phyloP scores from a whole-genome alignment of 2,113 vertebrate species.

The Carlito syrichta region DNA sequence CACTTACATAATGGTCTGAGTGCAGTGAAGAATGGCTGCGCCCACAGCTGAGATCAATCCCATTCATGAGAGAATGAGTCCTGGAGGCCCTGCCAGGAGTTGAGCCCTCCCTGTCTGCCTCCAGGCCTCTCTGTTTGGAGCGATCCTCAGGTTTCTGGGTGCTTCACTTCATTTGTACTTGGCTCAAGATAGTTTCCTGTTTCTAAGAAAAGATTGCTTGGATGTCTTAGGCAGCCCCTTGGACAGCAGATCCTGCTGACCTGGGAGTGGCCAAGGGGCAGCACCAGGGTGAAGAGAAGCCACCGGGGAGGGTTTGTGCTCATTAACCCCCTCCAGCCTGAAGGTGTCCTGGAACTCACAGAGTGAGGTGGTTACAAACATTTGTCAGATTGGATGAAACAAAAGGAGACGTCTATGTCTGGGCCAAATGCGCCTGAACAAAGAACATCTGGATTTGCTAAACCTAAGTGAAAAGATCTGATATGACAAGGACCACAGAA shows the following conservation, averaged over 20 bases:
- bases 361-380: not conserved
- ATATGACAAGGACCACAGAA: not conserved
- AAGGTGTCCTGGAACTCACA: not conserved
- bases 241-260: slow-evolving; percentile 25
- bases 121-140: not conserved
- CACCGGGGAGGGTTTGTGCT: not conserved
- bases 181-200: slow-evolving; percentile 67
- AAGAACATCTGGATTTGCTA: slow-evolving; percentile 53
- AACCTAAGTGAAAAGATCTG: not conserved
- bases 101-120: slow-evolving; percentile 30
- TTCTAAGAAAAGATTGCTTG: slow-evolving; percentile 73
- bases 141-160: slow-evolving; percentile 32
- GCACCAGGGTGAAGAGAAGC: not conserved
- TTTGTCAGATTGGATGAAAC: slow-evolving; percentile 29
- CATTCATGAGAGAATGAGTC: not conserved
- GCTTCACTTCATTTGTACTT: slow-evolving; percentile 58
- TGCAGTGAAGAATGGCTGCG: not conserved
- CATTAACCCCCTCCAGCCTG: slow-evolving; percentile 15
- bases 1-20: not conserved
- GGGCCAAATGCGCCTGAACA: not conserved
- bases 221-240: slow-evolving; percentile 36
- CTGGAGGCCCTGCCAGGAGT: not conserved
- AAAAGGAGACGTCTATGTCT: not conserved
- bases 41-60: slow-evolving; percentile 28
- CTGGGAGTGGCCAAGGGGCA: not conserved